Evolutionary conservation across 2,888 invertebrate genomes (phyloP), one percentile per base, ranked within the genome.

Genomic region (Eilema griseolum): DNA sequence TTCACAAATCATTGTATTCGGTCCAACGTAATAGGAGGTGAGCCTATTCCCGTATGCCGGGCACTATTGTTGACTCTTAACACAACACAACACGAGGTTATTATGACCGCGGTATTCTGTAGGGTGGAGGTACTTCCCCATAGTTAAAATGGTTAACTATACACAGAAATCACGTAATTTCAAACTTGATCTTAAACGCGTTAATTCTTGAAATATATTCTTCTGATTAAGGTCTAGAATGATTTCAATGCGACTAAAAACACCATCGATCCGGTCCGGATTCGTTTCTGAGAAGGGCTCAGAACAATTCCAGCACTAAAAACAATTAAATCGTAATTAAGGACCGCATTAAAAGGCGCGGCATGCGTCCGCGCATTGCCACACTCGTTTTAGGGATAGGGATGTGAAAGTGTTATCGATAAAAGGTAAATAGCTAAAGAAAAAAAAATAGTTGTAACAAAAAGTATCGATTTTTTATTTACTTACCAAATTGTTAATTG

Each of bases 281-380:
- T 61, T 57, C 77, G 72, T 81, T 94, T 94, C 95, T 77, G 70
- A 86, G 93, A 94, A 94, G 82, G 79, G 76, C 80, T 83, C 80
- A 82, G 81, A 90, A 90, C 90, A 90, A 91, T 92, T 90, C 90
- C 85, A 82, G 82, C 89, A 88, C 89, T 90, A 92, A 93, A 93
- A 94, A 93, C 92, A 93, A 95, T 94, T 95, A 94, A 93, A 93
- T 88, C 89, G 93, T 93, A 94, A 95, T 95, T 94, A 94, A 92
- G 88, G 87, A 80, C 90, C 92, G 90, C 92, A 94, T 94, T 93
- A 93, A 93, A 90, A 88, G 86, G 85, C 87, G 80, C 82, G 92
- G 93, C 89, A 90, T 92, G 92, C 90, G 90, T 83, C 78, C 77
- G 83, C 82, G 89, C 86, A 88, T 86, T 88, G 88, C 87, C 74